Evolutionary conservation across 2,888 invertebrate species (phyloP), one percentile per base, ranked within the genome.

Genomic region (Chouioia cunea): DNA sequence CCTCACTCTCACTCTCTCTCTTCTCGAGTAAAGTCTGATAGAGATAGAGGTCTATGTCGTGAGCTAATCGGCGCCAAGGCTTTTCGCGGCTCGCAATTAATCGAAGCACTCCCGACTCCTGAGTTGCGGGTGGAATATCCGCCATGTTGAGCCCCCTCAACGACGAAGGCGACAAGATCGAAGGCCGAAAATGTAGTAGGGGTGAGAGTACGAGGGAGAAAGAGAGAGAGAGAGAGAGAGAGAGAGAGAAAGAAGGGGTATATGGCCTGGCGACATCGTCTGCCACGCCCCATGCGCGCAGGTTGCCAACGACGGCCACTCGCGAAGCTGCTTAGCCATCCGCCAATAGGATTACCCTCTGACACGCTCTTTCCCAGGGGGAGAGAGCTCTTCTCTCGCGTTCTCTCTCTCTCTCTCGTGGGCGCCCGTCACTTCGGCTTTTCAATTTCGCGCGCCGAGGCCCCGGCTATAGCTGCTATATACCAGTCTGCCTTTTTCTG

Each of bases 281-380:
- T 63, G 72, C 84, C 83, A 84, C 85, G 84, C 85, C 84, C 81
- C 80, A 73, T 60, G 15, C 68, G 57, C 73, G 74, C 56, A 15
- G 36, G 16, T n/a, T 16, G 52, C 4, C 18, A 16, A 48, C 76
- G 74, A 58, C 69, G 71, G 74, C 76, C 78, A 77, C 80, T 82
- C 82, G 81, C 83, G 84, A 84, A 79, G 80, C 80, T 80, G 78
- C 80, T 36, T 12, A 36, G 79, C 81, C 81, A 79, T 83, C 83
- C 84, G 81, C 85, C 85, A 84, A 85, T 85, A 84, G 85, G 85
- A 85, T 85, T 85, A 85, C 84, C 83, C 82, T 85, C 85, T 85
- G 85, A 85, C 83, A 82, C 85, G 85, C 79, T 84, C 83, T 85
- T 85, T 84, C 84, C 36, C 36, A 12, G 36, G 36, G 36, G 10